These are phyloP conservation scores for Tragelaphus imberbis DNA, from an alignment of 2,113 vertebrate genomes.

Conservation along the genomic window DNA sequence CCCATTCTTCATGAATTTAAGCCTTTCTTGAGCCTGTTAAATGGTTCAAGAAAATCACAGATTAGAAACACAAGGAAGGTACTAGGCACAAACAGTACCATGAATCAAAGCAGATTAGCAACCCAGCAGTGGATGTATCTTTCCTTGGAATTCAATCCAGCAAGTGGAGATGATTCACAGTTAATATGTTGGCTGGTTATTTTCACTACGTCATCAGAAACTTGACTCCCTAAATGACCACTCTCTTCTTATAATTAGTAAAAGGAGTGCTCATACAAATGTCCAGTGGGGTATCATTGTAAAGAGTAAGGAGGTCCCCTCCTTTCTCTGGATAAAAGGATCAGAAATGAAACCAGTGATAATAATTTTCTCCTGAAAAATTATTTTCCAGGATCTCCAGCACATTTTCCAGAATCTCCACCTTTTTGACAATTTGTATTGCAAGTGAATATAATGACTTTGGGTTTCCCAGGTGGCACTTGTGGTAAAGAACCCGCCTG, in stretches of 20 bases:
- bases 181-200: neutral
- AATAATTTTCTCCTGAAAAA: neutral
- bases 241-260: neutral
- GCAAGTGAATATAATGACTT: neutral
- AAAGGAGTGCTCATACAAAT: neutral
- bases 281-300: neutral
- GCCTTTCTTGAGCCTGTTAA: slow-evolving; percentile 2
- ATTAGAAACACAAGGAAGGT: neutral
- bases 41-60: slow-evolving; percentile 13
- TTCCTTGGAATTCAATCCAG: neutral
- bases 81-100: neutral
- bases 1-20: neutral
- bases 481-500: neutral
- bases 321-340: neutral
- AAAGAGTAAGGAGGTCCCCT: neutral
- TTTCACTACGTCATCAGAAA: neutral
- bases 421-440: neutral
- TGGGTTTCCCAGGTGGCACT: neutral
- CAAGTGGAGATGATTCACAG: neutral
- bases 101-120: neutral
- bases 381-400: neutral
- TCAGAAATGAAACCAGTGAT: neutral
- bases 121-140: neutral
- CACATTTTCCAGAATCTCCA: neutral
- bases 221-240: neutral